Percentiles rank a stretch among this genome's conserved stretches.
These are phyloP conservation scores for Noctua fimbriata DNA, from an alignment of 2,888 invertebrate genomes.

Conservation along the genomic window DNA sequence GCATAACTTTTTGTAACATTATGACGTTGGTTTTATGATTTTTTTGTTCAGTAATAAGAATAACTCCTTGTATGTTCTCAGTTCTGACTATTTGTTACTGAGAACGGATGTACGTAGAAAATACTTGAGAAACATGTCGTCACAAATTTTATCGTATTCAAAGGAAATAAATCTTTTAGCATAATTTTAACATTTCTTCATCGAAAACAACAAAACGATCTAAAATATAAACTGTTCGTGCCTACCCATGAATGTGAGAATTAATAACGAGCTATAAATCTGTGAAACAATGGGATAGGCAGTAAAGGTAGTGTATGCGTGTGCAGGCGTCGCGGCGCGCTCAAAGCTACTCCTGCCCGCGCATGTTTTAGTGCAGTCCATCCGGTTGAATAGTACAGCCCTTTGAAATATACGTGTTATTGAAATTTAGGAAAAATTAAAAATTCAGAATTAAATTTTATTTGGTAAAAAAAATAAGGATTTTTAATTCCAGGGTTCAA, in stretches of 20 bases:
- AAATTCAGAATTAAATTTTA: too few species aligned
- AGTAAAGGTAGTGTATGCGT: conserved; percentile 56
- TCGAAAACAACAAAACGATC: conserved; percentile 45
- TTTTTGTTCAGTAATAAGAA: conserved; percentile 13
- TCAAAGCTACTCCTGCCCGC: conserved; percentile 46
- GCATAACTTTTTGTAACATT: conserved; percentile 48
- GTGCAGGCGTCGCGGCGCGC: conserved; percentile 59
- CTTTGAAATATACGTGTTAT: not conserved
- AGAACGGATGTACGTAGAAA: not conserved
- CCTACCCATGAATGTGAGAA: conserved; percentile 53
- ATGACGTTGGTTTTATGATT: conserved; percentile 18
- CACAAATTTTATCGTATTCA: conserved; percentile 1
- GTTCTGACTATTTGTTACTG: not conserved
- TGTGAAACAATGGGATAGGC: conserved; percentile 55
- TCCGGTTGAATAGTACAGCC: not conserved
- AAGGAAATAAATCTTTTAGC: not conserved
- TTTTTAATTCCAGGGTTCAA: too few species aligned
- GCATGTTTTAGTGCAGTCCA: conserved; percentile 27
- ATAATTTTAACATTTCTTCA: conserved; percentile 21
- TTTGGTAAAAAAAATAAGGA: not conserved
- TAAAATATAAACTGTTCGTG: conserved; percentile 50
- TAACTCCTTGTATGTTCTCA: not conserved
- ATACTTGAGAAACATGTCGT: not conserved
- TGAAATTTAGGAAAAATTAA: too few species aligned
- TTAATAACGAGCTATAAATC: conserved; percentile 60